A percentile compares a stretch with the other conserved stretches of the same genome.
Conservation (phyloP, 2,797 vertebrate species). For the Muraenolepis orangiensis region DNA sequence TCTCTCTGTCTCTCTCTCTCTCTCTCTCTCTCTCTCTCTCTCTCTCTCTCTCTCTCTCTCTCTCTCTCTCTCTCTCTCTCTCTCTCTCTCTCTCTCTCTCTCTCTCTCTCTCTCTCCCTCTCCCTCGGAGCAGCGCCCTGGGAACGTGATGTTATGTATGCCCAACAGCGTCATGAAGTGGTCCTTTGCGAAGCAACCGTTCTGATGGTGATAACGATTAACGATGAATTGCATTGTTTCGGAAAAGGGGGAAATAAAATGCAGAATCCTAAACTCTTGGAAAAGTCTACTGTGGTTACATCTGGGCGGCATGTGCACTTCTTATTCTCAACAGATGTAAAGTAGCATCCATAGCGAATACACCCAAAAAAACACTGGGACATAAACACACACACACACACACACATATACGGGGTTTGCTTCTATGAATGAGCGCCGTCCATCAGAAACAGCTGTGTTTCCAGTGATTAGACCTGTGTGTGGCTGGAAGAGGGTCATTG, state of each 20-base stretch:
- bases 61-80: constrained; percentile 26
- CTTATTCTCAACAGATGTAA: constrained; percentile 56
- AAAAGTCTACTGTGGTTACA: constrained; percentile 24
- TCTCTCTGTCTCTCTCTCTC: constrained; percentile 19
- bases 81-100: constrained; percentile 24
- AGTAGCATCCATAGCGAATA: constrained; percentile 35
- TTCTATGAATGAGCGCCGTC: background rate
- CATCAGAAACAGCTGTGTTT: background rate
- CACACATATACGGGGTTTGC: no score
- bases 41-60: constrained; percentile 16
- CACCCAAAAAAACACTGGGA: constrained; percentile 6
- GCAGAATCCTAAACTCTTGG: constrained; percentile 24
- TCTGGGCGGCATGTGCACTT: constrained; percentile 35
- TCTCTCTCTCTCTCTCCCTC: constrained; percentile 31
- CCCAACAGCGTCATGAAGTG: constrained; percentile 51
- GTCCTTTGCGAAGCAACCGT: constrained; percentile 44
- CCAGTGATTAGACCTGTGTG: background rate
- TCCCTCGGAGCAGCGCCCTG: constrained; percentile 27
- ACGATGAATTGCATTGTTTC: constrained; percentile 39
- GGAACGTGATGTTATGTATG: constrained; percentile 49
- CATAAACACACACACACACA: constrained; percentile 1
- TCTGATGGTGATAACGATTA: constrained; percentile 34
- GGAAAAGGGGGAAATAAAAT: constrained; percentile 36
- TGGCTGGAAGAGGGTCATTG: constrained; percentile 74
- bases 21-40: constrained; percentile 20